Evolutionary conservation across 2,797 vertebrate genomes (phyloP), one percentile per base, ranked within the genome.

Genomic region (Danionella dracula): DNA sequence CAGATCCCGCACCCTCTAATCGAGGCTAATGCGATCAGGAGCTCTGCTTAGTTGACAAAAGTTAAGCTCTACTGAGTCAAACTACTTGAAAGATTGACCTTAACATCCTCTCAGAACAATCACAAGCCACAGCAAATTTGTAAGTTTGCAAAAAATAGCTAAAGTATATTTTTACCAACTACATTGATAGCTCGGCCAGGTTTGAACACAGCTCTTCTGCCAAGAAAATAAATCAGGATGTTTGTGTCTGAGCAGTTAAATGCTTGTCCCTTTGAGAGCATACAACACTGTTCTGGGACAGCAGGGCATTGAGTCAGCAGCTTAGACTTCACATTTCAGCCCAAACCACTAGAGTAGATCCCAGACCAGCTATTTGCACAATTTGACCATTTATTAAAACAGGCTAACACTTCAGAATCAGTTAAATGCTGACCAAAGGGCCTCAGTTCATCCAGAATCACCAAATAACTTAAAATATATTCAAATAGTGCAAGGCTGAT

Each of bases 271-370:
- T 76, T 51, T 73, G 76, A 79, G 68, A 72, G 71, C 66, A 76
- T 60, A 69, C 34, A 66, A 78, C 77, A 75, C 82, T 79, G 79
- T 76, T 78, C 57, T 74, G 76, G 81, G 80, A 75, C 62, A 41
- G 60, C 34, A 50, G 59, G 71, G 81, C 68, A 82, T 82, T 51
- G 35, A 45, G 59, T 62, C 46, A 40, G 59, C 59, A 62, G 59
- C 21, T 62, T 82, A 85, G 46, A 63, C 78, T 76, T 72, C 77
- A 69, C 74, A 72, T 81, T 81, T 76, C 79, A 81, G 80, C 79
- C 67, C 77, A 82, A 80, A 78, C 73, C 72, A 29, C 55, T 67
- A 58, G 35, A 66, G 23, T 44, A 73, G 73, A 79, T 68, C 71
- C 66, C 74, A 71, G 80, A 84, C 84, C 84, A 62, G 59, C 59